phyloP scores from a whole-genome alignment of 2,797 vertebrate species.

The Avahi laniger region DNA sequence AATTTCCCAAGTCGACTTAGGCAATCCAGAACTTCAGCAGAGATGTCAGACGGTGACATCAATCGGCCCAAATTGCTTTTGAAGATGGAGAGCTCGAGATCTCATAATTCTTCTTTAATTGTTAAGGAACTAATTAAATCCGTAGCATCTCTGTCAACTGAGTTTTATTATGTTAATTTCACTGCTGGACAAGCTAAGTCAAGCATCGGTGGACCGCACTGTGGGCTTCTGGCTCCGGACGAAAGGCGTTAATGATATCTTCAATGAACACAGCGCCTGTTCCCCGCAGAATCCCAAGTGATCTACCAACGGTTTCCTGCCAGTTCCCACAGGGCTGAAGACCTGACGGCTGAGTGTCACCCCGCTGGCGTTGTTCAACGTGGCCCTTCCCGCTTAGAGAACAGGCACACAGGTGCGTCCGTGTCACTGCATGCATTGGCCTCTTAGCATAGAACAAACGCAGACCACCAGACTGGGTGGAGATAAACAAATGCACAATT shows the following conservation, averaged over 20 bases:
- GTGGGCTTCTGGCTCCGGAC: slow-evolving; percentile 67
- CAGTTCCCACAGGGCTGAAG: background rate
- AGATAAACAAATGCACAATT: background rate
- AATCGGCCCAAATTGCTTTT: slow-evolving; percentile 49
- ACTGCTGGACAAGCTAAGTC: slow-evolving; percentile 73
- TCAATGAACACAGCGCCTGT: background rate
- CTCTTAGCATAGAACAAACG: background rate
- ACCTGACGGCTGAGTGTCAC: background rate
- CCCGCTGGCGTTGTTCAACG: background rate
- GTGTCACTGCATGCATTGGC: background rate
- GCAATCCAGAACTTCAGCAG: background rate
- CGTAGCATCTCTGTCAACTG: slow-evolving; percentile 42
- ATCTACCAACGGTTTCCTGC: slow-evolving; percentile 8
- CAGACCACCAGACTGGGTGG: background rate
- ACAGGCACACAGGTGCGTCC: background rate
- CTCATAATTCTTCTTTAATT: slow-evolving; percentile 75
- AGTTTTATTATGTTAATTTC: slow-evolving; percentile 68
- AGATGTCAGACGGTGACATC: slow-evolving; percentile 56
- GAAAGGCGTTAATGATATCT: slow-evolving; percentile 64
- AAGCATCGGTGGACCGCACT: slow-evolving; percentile 21
- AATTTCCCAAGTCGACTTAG: slow-evolving; percentile 26
- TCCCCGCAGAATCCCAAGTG: slow-evolving; percentile 29
- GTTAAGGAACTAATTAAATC: slow-evolving; percentile 76
- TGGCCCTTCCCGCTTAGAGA: background rate
- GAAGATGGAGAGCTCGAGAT: slow-evolving; percentile 52